Evolutionary conservation across 1,140 invertebrate species (phyloP), one percentile per base, ranked within the genome.

Genomic region (Anastatus disparis): DNA sequence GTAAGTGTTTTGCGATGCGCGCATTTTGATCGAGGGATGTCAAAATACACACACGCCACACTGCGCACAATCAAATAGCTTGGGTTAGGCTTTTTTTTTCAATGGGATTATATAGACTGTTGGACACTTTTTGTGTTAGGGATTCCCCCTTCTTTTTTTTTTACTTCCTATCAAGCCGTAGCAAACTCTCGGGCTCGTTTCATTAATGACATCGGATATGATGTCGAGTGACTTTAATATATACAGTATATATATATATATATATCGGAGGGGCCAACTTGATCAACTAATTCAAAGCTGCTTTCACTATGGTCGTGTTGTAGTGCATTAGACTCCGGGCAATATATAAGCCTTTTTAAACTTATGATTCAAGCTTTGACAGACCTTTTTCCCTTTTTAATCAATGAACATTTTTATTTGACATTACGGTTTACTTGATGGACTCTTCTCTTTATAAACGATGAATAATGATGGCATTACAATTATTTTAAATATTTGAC

Each of bases 191-290:
- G 10, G 24, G n/a, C 50, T 42, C 35, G 20, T 38, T 64, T 40
- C 46, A 24, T 42, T 56, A 55, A 44, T 66, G 38, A 56, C 52
- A 56, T 66, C 63, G 63, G 52, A 66, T 66, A 66, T 31, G n/a
- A 50, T 31, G 26, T 38, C 44, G n/a, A n/a, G n/a, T 44, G 52
- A 22, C 63, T 56, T 66, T 56, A n/a, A n/a, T n/a, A n/a, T n/a
- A n/a, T n/a, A n/a, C n/a, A n/a, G n/a, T n/a, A n/a, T n/a, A n/a
- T n/a, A n/a, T n/a, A n/a, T n/a, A n/a, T n/a, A n/a, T n/a, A n/a
- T n/a, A 66, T 22, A 46, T 42, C 22, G 38, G n/a, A 35, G 48
- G 50, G 38, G 38, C 40, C 17, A n/a, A 46, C 50, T 56, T 29
- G 27, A 59, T 68, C 53, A 68, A 48, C 29, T 40, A 35, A 52